Evolutionary conservation across 2,113 vertebrate species (phyloP), one percentile per base, ranked within the genome.

Genomic region (Urocynchramus pylzowi): DNA sequence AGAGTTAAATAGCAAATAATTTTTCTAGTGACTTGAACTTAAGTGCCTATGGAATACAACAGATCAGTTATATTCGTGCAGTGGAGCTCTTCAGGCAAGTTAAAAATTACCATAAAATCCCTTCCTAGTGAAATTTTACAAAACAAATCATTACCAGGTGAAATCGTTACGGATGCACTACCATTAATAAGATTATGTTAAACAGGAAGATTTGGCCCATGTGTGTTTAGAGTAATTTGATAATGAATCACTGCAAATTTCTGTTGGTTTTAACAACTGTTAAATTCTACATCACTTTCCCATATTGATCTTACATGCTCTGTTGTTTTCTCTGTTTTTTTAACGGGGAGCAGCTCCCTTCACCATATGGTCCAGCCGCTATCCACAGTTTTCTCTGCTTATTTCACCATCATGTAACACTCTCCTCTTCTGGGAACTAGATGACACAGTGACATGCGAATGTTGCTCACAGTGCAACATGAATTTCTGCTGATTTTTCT

Each of bases 401-500:
- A 91, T 79, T 94, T 91, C 95, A 96, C 85, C 67, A 69, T 74
- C 93, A 74, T 31, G 60, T 94, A 96, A 90, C 87, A 94, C 75
- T 90, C 63, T 84, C 49, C 41, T 67, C 68, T 88, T 91, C 76
- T 63, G 87, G 92, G 93, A 97, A 88, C 52, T 85, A 84, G 60
- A 93, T 68, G 85, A 94, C 95, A 96, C 35, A n/a, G 93, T 91
- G 87, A 93, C 85, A 88, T 64, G 92, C 30, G 8, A 93, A 90
- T 77, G 71, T 45, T 90, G 80, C 78, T 96, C 87, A 82, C 80
- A 92, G 84, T 0, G 2, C 69, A 86, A 89, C 81, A 89, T 4
- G 14, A 93, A 78, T 94, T 97, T 97, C 89, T 95, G 95, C 91
- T 96, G 93, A 95, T 92, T 97, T 95, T 89, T 88, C 92, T 97